These are phyloP conservation scores for Caenorhabditis japonica DNA, from an alignment of 2,888 invertebrate genomes.

Conservation along the genomic window DNA sequence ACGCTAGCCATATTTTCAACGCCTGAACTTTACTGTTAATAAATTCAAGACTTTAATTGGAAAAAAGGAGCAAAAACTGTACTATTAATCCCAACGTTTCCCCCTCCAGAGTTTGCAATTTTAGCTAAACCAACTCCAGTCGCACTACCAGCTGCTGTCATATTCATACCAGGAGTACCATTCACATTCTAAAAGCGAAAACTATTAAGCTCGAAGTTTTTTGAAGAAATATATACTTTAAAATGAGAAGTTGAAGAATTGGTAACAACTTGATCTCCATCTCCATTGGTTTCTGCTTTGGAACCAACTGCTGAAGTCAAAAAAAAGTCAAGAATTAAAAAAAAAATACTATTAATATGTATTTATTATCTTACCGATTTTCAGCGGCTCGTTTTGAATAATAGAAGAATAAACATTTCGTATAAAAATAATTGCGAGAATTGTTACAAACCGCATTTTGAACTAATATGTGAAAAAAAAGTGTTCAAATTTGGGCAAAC, in stretches of 20 bases:
- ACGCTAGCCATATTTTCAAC: constrained; percentile 58
- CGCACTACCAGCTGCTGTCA: constrained; percentile 63
- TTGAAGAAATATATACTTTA: constrained; percentile 46
- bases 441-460: constrained; percentile 23
- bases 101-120: constrained; percentile 47
- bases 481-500: constrained; percentile 32
- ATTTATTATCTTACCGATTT: neutral
- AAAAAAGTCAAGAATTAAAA: too few species aligned
- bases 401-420: neutral
- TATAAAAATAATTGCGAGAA: constrained; percentile 5
- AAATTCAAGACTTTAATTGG: neutral
- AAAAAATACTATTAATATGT: neutral
- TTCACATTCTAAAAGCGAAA: constrained; percentile 48
- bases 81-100: constrained; percentile 58
- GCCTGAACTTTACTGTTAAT: constrained; percentile 27
- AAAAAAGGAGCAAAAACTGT: neutral
- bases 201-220: neutral
- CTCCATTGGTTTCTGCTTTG: constrained; percentile 55
- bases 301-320: constrained; percentile 59
- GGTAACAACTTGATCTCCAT: constrained; percentile 57
- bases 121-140: constrained; percentile 54
- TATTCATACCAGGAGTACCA: constrained; percentile 65
- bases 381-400: constrained; percentile 16
- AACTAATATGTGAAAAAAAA: constrained; percentile 19
- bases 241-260: constrained; percentile 60